Conservation (phyloP, 1,140 invertebrate species). For the Cotesia typhae region DNA sequence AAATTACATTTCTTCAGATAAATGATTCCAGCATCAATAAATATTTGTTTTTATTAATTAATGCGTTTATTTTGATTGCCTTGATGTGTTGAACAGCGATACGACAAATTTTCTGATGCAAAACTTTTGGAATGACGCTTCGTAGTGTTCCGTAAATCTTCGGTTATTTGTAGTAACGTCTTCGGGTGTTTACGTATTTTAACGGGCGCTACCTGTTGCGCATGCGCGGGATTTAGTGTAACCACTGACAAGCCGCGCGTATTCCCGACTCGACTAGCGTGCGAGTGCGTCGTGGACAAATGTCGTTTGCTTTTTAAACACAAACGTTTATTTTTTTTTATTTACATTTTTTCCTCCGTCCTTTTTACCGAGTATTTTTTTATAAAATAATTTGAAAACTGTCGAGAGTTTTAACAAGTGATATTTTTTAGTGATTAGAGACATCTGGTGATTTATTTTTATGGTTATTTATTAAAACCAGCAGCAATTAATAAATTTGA, state of each 20-base stretch:
- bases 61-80: too few relatives aligned
- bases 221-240: conserved; percentile 37
- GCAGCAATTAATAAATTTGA: too few relatives aligned
- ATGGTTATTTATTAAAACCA: too few relatives aligned
- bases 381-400: too few relatives aligned
- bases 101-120: too few relatives aligned
- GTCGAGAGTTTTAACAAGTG: too few relatives aligned
- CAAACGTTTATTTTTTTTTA: not conserved
- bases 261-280: conserved; percentile 61
- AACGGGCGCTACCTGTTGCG: conserved; percentile 41
- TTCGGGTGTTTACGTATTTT: conserved; percentile 24
- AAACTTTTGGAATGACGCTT: not conserved
- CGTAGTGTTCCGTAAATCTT: conserved; percentile 41
- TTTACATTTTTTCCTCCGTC: not conserved
- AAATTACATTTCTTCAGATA: too few relatives aligned
- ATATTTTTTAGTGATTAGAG: too few relatives aligned
- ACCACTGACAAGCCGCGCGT: conserved; percentile 51
- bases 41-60: too few relatives aligned
- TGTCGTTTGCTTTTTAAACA: conserved; percentile 20
- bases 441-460: too few relatives aligned
- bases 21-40: too few relatives aligned
- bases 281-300: conserved; percentile 53
- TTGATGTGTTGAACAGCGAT: too few relatives aligned
- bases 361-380: not conserved
- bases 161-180: conserved; percentile 27